phyloP scores from a whole-genome alignment of 2,113 vertebrate species.

The Peucedramus taeniatus region DNA sequence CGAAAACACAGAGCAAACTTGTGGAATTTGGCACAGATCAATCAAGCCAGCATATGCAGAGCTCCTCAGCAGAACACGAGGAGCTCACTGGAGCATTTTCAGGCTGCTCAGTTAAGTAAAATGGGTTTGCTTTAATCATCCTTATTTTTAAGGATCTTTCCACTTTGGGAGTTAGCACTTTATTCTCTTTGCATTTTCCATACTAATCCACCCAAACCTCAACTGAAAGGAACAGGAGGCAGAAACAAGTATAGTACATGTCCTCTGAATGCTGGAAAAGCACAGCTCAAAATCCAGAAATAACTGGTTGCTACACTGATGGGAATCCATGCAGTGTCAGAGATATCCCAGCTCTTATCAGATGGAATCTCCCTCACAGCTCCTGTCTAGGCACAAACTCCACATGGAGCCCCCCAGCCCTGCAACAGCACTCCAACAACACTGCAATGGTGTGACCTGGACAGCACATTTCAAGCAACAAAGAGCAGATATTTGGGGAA shows the following conservation, averaged over 20 bases:
- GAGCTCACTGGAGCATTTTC: neutral
- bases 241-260: neutral
- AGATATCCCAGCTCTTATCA: neutral
- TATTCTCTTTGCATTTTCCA: neutral
- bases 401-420: neutral
- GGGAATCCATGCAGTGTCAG: neutral
- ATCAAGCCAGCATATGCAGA: neutral
- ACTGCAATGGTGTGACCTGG: accelerated
- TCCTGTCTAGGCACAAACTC: neutral
- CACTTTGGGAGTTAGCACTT: neutral
- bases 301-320: neutral
- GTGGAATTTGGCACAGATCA: neutral
- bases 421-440: neutral
- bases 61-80: neutral
- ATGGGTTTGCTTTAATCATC: neutral
- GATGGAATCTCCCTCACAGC: neutral
- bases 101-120: neutral
- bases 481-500: neutral
- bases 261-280: neutral
- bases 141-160: neutral
- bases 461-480: neutral
- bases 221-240: neutral
- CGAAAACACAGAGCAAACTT: neutral
- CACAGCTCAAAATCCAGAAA: neutral
- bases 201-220: neutral